These are phyloP conservation scores for pig (Sus scrofa) DNA, from an alignment of 2,113 vertebrate species.

Conservation along the genomic window T2T-Sscrofa CM000827.6:43530001-43530500, in stretches of 20 bases:
- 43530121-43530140: neutral
- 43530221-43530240: no score
- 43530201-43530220: neutral
- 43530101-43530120: neutral
- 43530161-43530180: neutral
- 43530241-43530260: no score
- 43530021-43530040: neutral
- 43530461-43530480: neutral
- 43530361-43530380: neutral
- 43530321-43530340: constrained; percentile 37
- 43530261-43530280: no score
- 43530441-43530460: neutral
- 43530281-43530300: no score
- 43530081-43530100: neutral
- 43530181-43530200: neutral
- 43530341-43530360: constrained; percentile 38
- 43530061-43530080: neutral
- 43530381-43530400: neutral
- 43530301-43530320: no score
- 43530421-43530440: neutral
- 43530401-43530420: neutral
- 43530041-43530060: neutral
- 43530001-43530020: neutral
- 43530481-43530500: neutral
- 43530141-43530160: neutral